phyloP scores from a whole-genome alignment of 30 jellyfish, hydroid and myxozoan genomes.

The Aurelia sp. region DNA sequence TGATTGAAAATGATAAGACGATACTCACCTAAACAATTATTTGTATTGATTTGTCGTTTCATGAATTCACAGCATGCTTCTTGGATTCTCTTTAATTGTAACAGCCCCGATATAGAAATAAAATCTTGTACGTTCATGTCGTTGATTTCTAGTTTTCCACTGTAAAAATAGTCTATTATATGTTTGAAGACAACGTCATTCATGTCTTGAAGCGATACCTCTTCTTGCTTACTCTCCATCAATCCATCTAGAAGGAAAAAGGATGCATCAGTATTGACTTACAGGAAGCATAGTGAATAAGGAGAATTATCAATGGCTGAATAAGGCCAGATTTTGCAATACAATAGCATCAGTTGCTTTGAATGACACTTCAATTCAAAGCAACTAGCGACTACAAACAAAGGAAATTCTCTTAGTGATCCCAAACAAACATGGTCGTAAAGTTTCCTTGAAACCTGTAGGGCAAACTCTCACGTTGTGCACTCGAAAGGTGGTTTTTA shows the following conservation, averaged over 20 bases:
- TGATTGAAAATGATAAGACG: too few relatives aligned
- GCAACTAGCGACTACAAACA: too few relatives aligned
- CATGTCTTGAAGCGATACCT: conserved; percentile 67
- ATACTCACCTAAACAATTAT: conserved; percentile 90
- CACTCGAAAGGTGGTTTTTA: too few relatives aligned
- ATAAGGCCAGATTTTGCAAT: too few relatives aligned
- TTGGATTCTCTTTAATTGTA: conserved; percentile 82
- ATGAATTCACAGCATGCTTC: conserved; percentile 96
- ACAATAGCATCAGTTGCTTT: too few relatives aligned
- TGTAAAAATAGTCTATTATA: conserved; percentile 85
- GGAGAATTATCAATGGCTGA: too few relatives aligned
- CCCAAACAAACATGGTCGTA: too few relatives aligned
- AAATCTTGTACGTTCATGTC: conserved; percentile 90
- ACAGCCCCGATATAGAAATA: conserved; percentile 81
- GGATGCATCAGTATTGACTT: background rate
- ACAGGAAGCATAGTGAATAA: too few relatives aligned
- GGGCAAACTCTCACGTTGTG: too few relatives aligned
- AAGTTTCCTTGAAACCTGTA: too few relatives aligned
- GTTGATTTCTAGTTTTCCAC: conserved; percentile 78
- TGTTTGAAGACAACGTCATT: conserved; percentile 73
- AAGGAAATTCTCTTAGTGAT: too few relatives aligned
- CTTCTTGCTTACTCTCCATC: conserved; percentile 80
- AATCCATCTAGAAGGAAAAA: conserved; percentile 81
- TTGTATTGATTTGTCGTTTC: conserved; percentile 86
- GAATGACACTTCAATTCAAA: too few relatives aligned